Percentiles rank a stretch among this genome's conserved stretches.
These are phyloP conservation scores for Lordiphosa collinella DNA, from an alignment of 1,140 invertebrate genomes.

Conservation along the genomic window DNA sequence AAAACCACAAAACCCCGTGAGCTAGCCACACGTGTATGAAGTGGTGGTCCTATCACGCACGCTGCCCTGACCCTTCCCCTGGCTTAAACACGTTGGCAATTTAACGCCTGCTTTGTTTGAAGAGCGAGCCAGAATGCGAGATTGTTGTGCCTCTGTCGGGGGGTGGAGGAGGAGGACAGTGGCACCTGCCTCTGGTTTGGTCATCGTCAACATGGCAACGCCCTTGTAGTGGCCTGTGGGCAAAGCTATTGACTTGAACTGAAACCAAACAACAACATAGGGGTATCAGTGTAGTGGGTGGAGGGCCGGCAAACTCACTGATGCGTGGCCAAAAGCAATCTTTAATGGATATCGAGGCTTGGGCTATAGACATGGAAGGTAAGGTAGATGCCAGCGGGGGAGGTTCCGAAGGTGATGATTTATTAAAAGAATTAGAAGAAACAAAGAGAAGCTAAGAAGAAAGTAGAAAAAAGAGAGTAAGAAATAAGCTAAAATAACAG, in stretches of 20 bases:
- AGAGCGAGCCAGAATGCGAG: constrained; percentile 7
- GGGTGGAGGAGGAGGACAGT: background rate
- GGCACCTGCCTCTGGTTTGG: background rate
- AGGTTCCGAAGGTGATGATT: no score
- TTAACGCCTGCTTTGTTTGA: constrained; percentile 64
- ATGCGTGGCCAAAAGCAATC: constrained; percentile 2
- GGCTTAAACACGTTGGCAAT: constrained; percentile 40
- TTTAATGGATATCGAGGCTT: background rate
- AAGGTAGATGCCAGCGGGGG: no score
- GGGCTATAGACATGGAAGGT: no score
- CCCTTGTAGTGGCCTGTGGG: constrained; percentile 9
- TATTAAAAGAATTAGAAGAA: no score
- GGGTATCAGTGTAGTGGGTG: background rate
- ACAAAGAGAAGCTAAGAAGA: no score
- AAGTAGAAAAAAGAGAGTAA: no score
- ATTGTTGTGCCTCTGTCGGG: background rate
- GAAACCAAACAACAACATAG: constrained; percentile 1
- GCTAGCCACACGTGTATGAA: background rate
- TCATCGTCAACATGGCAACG: constrained; percentile 7
- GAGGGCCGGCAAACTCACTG: background rate
- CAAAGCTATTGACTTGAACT: no score
- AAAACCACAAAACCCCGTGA: constrained; percentile 44
- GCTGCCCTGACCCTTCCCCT: background rate
- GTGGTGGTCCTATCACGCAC: no score
- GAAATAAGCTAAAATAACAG: no score